Base-by-base conservation (phyloP, 2,797 vertebrate genomes). In the Sitta carolinensis region DNA sequence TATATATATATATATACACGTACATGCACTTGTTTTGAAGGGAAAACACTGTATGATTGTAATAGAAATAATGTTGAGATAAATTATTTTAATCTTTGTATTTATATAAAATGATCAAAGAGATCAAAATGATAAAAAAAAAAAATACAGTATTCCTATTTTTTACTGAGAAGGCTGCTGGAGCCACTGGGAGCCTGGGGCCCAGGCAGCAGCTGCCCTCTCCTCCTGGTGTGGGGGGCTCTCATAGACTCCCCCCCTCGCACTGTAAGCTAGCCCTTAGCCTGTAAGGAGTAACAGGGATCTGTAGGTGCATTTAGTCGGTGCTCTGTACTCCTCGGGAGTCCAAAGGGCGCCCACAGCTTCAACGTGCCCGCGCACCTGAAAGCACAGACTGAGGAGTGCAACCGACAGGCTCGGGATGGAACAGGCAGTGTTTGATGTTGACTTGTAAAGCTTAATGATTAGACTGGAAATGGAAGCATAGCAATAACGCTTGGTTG, bases 81-180 rank as follows among this genome's bases (percentile, higher is more conserved):
- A 91, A 93, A 96, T 55, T 96, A 95, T 96, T 96, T 96, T 96
- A 96, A 90, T 63, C 92, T 96, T 94, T 84, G 83, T 84, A 95
- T 96, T 97, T 96, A 69, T 96, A 93, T 77, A 94, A 94, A 95
- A 82, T 47, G 32, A 87, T 91, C 64, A 34, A 80, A 90, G 51
- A 50, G 74, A 75, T 90, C 87, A 61, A 90, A 88, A 77, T 40
- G 11, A 73, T 69, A 1, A 16, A 63, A 51, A 58, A 70, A 40
- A 58, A 70, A 59, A 48, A 27, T 36, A 20, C 64, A 55, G 54
- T 10, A 13, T 84, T 94, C 76, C 84, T 92, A 10, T 70, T 91
- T 93, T 84, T 77, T 79, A 62, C 17, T 10, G 34, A 40, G 29
- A 19, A 48, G 48, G 59, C 38, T 11, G 40, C 81, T 51, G 83